These are phyloP conservation scores for Paramuricea clavata DNA, from an alignment of 92 coral and sea anemone species.

Conservation along the genomic window DNA sequence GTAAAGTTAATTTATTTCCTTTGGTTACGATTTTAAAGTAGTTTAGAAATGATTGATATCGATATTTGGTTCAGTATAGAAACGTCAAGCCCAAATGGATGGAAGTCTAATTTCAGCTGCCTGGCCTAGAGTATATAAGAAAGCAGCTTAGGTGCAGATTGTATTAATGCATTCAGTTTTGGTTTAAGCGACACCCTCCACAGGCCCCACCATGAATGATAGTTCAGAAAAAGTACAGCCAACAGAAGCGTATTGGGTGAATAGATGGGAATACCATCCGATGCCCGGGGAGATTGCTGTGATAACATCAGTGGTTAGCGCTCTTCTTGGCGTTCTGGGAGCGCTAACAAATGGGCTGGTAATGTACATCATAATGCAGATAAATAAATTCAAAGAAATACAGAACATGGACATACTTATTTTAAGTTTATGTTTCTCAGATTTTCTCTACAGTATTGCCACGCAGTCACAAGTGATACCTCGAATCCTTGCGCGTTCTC, in stretches of 20 bases:
- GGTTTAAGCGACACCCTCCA: too few species aligned
- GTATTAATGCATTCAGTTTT: too few species aligned
- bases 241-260: background rate
- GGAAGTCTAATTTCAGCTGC: too few species aligned
- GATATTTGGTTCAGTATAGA: too few species aligned
- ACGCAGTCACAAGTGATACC: background rate
- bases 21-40: too few species aligned
- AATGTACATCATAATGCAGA: background rate
- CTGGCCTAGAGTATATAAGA: too few species aligned
- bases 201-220: too few species aligned
- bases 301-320: background rate
- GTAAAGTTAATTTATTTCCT: too few species aligned
- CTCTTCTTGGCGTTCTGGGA: slow-evolving; percentile 2
- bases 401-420: background rate
- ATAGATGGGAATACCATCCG: background rate
- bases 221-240: background rate
- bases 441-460: slow-evolving; percentile 2
- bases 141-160: too few species aligned
- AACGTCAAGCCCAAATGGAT: too few species aligned
- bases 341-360: background rate
- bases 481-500: background rate
- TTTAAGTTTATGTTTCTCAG: slow-evolving; percentile 12
- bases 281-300: slow-evolving; percentile 1
- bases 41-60: too few species aligned
- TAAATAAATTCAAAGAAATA: background rate